Evolutionary conservation across 2,888 invertebrate species (phyloP).

Genomic region (Nineta flava): DNA sequence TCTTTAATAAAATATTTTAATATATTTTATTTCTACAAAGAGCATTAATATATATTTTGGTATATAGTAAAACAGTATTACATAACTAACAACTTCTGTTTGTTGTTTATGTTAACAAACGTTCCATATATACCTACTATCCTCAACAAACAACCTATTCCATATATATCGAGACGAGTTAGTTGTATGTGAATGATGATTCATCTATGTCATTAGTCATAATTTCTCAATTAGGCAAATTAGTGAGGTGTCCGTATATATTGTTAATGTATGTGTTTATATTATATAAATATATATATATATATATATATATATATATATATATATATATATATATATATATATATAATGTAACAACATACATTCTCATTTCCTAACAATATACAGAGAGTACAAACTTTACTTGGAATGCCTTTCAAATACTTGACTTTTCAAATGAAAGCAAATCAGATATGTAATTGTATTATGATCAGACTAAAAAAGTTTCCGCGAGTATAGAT

Average conservation of each 20-base stretch:
- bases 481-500: too few relatives aligned
- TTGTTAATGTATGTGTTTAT: background rate
- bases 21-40: background rate
- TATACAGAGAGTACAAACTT: too few relatives aligned
- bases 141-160: too few relatives aligned
- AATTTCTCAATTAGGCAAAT: conserved; percentile 31
- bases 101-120: background rate
- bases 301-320: background rate
- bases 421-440: too few relatives aligned
- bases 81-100: background rate
- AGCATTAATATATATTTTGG: background rate
- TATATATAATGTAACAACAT: background rate
- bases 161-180: background rate
- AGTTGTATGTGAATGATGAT: conserved; percentile 3
- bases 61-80: background rate
- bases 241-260: conserved; percentile 17
- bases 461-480: too few relatives aligned
- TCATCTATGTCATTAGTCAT: conserved; percentile 30
- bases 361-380: too few relatives aligned
- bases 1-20: background rate
- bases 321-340: background rate
- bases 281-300: background rate
- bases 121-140: background rate
- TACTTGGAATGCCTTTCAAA: too few relatives aligned
- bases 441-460: too few relatives aligned